These are phyloP conservation scores for Notolepis coatsorum DNA, from an alignment of 2,797 vertebrate genomes.

Conservation along the genomic window DNA sequence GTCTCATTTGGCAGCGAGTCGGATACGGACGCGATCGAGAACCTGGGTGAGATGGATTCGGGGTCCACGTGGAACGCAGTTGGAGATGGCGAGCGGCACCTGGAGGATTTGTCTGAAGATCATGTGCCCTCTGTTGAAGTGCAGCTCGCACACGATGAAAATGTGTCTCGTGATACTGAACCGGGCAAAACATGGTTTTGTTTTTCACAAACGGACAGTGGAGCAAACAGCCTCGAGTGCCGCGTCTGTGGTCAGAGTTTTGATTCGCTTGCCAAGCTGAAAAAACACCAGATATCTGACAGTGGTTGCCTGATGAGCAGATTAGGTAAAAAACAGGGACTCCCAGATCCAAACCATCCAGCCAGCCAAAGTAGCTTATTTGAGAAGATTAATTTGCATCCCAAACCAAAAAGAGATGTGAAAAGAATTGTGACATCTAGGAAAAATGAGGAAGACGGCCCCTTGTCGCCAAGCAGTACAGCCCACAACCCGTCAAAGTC, in stretches of 20 bases:
- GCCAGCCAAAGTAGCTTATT: conserved; percentile 5
- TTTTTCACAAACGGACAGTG: conserved; percentile 1
- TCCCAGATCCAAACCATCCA: neutral
- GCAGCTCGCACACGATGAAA: conserved; percentile 32
- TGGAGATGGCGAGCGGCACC: conserved; percentile 1
- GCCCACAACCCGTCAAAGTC: neutral
- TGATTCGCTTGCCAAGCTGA: conserved; percentile 18
- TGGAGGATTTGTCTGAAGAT: conserved; percentile 13
- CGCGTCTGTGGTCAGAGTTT: conserved; percentile 23
- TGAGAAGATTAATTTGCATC: conserved; percentile 14
- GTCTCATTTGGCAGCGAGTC: neutral
- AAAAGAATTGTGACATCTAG: neutral
- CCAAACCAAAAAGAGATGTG: neutral
- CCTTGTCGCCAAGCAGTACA: neutral
- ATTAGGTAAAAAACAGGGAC: neutral
- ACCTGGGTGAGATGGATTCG: neutral
- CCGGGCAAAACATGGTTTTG: neutral
- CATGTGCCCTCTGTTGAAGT: conserved; percentile 38
- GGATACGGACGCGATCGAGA: neutral
- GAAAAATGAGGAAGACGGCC: conserved; percentile 1
- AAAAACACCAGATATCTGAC: conserved; percentile 8
- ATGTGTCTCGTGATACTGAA: neutral
- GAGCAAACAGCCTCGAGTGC: conserved; percentile 29
- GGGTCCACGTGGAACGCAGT: neutral
- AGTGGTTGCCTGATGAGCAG: neutral